Base-by-base conservation (phyloP, 2,113 vertebrate species). In the Pongo pygmaeus region DNA sequence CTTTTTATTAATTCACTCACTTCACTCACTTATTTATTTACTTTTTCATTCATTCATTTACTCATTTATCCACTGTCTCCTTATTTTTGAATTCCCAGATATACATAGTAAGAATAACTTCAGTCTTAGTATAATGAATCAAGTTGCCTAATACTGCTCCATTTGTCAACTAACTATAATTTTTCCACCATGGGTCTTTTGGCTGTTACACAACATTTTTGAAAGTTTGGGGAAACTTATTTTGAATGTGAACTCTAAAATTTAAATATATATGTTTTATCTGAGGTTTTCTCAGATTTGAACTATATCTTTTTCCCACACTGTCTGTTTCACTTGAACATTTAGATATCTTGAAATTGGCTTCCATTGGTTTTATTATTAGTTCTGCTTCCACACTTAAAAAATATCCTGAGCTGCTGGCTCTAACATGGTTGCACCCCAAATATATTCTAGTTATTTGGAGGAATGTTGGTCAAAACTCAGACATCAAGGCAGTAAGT, bases 401-500 rank as follows among this genome's bases (percentile, higher is more conserved):
- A 75, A 81, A 92, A n/a, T 13, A 22, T 81, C 57, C 69, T 96
- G 18, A 69, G 5, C 48, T 74, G 25, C 78, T 92, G 72, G 43
- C 35, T 83, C 30, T 59, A 46, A 6, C 48, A 70, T 74, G 50
- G 30, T 52, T 95, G 75, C 57, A 79, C 4, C 86, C 40, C 55
- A 77, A 22, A 92, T 77, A 38, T 46, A 46, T 50, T 94, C 25
- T 17, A 81, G 32, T 22, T 91, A 86, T 92, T 70, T 69, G 64
- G 50, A 48, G 2, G 22, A 40, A 84, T 80, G 35, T 88, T 80
- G 55, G 32, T 92, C 50, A 81, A 74, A 92, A 92, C 72, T 93
- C 81, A 81, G 75, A 95, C 30, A 96, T 61, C 27, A 18, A 67
- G 35, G n/a, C 75, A 90, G 43, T 22, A 79, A 96, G 95, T 23